Base-by-base conservation (phyloP, 2,888 invertebrate species). In the Eilema griseolum region DNA sequence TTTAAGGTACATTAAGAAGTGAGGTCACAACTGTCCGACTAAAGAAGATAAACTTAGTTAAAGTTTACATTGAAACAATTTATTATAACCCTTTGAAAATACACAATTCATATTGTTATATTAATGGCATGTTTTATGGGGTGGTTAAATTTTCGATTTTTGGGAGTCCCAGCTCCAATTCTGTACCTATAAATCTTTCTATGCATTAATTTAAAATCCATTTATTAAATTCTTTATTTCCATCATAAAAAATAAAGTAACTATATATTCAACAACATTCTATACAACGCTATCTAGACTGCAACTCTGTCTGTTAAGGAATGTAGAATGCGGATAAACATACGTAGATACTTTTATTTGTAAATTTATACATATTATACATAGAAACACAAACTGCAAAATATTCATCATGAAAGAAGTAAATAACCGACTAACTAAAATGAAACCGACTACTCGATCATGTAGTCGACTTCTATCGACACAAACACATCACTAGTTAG, bases 401-500 rank as follows among this genome's bases (percentile, higher is more conserved):
- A 52, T n/a, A 52, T 7, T 46, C 46, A 52, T n/a, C 20, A n/a
- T n/a, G 7, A n/a, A 52, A 52, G n/a, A n/a, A 52, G 1, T 10
- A 2, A 52, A 0, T n/a, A 10, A 52, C 8, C 52, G 52, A n/a
- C n/a, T 10, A 52, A 52, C 20, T n/a, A 52, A 20, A 52, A 52
- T 52, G 1, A 20, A 52, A 52, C 52, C n/a, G n/a, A 52, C n/a
- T n/a, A 52, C 52, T n/a, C n/a, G n/a, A 52, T n/a, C 20, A 2
- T n/a, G 5, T 46, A 61, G 37, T 41, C 28, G 66, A 67, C 46
- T 61, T 16, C 28, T 57, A 41, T 61, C 57, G 63, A 61, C 31
- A 56, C 23, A 12, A 20, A 24, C 60, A 67, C 81, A 74, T 66
- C 78, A 78, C 79, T 81, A 80, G 20, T 0, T 20, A 37, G 79